These are phyloP conservation scores for Chaetura pelagica DNA, from an alignment of 2,113 vertebrate species.

Conservation along the genomic window DNA sequence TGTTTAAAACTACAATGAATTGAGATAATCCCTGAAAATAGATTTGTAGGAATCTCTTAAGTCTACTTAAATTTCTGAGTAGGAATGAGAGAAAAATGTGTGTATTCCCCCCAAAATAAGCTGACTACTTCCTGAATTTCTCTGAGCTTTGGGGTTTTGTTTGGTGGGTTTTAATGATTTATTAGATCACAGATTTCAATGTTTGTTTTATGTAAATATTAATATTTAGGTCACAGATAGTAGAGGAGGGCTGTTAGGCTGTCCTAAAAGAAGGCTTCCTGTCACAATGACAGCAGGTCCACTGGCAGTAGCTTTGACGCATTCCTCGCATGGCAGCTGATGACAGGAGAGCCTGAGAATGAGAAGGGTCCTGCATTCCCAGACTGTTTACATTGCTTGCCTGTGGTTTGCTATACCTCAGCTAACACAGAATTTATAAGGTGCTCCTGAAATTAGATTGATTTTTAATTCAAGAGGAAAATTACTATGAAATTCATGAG, in stretches of 20 bases:
- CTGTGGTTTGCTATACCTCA: background rate
- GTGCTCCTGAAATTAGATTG: background rate
- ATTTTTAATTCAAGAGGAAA: background rate
- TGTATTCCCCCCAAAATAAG: background rate
- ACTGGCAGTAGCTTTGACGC: background rate
- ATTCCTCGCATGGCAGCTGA: background rate
- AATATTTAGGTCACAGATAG: background rate
- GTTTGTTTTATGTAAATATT: background rate
- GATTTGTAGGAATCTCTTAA: background rate
- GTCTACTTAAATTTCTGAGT: background rate
- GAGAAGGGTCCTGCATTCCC: background rate
- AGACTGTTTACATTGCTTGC: background rate
- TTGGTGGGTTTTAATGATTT: background rate
- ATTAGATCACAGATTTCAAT: background rate
- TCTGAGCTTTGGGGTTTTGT: background rate
- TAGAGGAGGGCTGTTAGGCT: background rate
- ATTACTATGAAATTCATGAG: rapidly evolving
- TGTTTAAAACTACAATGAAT: background rate
- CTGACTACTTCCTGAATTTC: background rate
- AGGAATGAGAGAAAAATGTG: background rate
- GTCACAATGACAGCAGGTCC: background rate
- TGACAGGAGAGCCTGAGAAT: background rate
- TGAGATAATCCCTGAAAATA: background rate
- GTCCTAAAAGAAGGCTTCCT: background rate
- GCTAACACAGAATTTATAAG: background rate